A percentile compares a stretch with the other conserved stretches of the same genome.
Conservation (phyloP, 2,888 invertebrate genomes). For the Aleiodes alternator region DNA sequence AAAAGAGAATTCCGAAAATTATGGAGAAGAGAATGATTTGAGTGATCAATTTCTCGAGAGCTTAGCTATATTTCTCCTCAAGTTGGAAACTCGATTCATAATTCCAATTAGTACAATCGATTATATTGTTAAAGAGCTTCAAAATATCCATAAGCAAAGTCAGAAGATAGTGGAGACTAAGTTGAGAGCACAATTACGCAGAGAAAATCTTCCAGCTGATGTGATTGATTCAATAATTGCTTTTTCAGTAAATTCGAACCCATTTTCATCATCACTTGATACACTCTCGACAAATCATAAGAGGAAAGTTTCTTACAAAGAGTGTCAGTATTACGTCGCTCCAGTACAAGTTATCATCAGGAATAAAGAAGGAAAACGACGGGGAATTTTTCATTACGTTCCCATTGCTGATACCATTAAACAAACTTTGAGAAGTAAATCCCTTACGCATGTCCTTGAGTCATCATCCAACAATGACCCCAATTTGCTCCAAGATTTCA, state of each 20-base stretch:
- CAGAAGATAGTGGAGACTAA: slow-evolving; percentile 37
- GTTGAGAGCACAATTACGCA: slow-evolving; percentile 31
- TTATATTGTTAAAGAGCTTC: slow-evolving; percentile 45
- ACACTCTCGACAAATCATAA: slow-evolving; percentile 19
- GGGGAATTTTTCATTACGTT: slow-evolving; percentile 50
- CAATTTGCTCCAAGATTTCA: slow-evolving; percentile 50
- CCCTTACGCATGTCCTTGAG: slow-evolving; percentile 29
- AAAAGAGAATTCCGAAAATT: no score
- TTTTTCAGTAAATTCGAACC: no score
- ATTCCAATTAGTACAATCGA: slow-evolving; percentile 48
- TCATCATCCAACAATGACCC: background rate
- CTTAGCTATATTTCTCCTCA: slow-evolving; percentile 47
- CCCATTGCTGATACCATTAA: slow-evolving; percentile 51
- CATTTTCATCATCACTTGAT: background rate
- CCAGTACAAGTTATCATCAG: slow-evolving; percentile 44
- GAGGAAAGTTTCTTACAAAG: slow-evolving; percentile 6
- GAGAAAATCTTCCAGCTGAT: slow-evolving; percentile 23
- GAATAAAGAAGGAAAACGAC: background rate
- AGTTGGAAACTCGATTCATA: slow-evolving; percentile 44
- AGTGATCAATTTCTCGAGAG: slow-evolving; percentile 35
- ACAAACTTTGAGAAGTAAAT: slow-evolving; percentile 51
- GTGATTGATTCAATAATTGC: slow-evolving; percentile 1
- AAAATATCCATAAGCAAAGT: slow-evolving; percentile 36
- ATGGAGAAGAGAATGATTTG: background rate
- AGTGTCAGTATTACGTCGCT: slow-evolving; percentile 41